A percentile compares a stretch with the other conserved stretches of the same genome.
Evolutionary conservation across 1,140 invertebrate genomes (phyloP).

Genomic region (Pachyrhynchus sulphureomaculatus): DNA sequence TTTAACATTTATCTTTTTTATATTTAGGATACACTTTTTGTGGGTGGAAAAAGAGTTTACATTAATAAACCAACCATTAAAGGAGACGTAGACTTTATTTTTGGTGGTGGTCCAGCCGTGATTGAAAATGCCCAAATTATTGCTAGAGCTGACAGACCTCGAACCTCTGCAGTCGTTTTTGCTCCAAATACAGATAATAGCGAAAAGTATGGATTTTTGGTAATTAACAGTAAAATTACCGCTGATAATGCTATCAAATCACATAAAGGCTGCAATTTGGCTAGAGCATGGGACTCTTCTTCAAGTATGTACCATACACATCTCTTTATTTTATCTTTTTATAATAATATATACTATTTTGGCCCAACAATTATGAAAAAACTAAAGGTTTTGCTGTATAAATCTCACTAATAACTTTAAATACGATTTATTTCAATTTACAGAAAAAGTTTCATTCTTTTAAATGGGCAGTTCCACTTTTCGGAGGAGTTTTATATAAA

Average conservation of each 20-base stretch:
- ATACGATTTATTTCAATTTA: too few relatives aligned
- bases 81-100: slow-evolving; percentile 14
- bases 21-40: not conserved
- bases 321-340: too few relatives aligned
- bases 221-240: not conserved
- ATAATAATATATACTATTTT: too few relatives aligned
- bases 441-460: too few relatives aligned
- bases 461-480: too few relatives aligned
- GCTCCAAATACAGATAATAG: slow-evolving; percentile 2
- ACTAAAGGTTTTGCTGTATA: too few relatives aligned
- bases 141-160: not conserved
- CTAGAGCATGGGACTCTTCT: slow-evolving; percentile 1
- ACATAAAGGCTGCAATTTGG: not conserved
- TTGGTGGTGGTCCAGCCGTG: not conserved
- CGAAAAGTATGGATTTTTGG: slow-evolving; percentile 2
- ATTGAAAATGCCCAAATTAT: slow-evolving; percentile 10
- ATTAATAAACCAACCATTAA: slow-evolving; percentile 1
- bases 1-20: too few relatives aligned
- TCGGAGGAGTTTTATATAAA: too few relatives aligned
- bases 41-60: not conserved
- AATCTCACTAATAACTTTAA: too few relatives aligned
- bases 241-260: not conserved
- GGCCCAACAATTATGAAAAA: too few relatives aligned
- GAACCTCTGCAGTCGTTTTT: not conserved
- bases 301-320: too few relatives aligned